Percentiles rank a stretch among this genome's conserved stretches.
Conservation (phyloP, 2,113 vertebrate species). For the Opisthocomus hoazin region DNA sequence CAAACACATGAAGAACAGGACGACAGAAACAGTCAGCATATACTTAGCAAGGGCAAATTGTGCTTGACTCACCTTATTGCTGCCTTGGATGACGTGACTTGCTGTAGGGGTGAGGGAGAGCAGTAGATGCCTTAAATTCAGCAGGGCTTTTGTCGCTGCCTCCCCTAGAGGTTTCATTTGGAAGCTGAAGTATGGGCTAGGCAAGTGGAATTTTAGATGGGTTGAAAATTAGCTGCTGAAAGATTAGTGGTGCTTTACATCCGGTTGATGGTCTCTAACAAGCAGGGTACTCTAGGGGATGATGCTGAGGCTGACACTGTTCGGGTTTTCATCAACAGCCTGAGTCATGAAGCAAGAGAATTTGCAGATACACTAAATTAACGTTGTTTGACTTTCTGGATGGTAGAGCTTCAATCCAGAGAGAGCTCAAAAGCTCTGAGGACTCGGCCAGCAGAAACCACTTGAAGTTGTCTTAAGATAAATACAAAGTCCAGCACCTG, state of each 20-base stretch:
- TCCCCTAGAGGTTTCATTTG: not conserved
- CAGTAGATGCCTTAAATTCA: not conserved
- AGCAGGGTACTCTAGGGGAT: not conserved
- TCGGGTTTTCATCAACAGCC: not conserved
- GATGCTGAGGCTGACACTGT: not conserved
- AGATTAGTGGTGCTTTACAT: not conserved
- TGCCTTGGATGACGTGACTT: not conserved
- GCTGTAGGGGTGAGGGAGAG: not conserved
- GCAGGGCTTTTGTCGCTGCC: not conserved
- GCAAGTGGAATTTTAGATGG: not conserved
- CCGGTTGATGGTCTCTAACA: not conserved
- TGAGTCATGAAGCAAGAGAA: not conserved
- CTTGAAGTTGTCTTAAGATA: not conserved
- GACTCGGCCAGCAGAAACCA: not conserved
- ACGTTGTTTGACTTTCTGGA: not conserved
- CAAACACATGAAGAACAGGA: fast-evolving
- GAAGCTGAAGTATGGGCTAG: not conserved
- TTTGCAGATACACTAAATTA: not conserved
- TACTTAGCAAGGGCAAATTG: not conserved
- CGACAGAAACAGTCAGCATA: not conserved
- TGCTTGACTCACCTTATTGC: not conserved
- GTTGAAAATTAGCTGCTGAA: not conserved
- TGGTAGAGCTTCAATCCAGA: not conserved
- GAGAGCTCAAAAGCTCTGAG: not conserved
- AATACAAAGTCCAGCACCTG: not conserved